Evolutionary conservation across 2,797 vertebrate species (phyloP), one percentile per base, ranked within the genome.

Genomic region (Setipinna tenuifilis): DNA sequence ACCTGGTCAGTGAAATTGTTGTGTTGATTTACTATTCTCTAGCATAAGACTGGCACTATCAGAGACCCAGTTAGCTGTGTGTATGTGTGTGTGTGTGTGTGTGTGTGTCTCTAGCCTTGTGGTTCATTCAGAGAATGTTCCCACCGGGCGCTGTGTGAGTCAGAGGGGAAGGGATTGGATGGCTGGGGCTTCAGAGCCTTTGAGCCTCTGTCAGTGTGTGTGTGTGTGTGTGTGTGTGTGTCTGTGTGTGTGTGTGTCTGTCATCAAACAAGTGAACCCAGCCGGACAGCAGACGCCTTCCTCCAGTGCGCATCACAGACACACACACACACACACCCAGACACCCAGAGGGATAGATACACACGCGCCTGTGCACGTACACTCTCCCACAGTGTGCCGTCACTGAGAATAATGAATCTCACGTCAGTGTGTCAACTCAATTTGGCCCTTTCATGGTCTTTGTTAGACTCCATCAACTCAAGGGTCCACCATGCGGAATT

Each of bases 381-480:
- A 44, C 35, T 78, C 65, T 83, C 88, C 89, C 85, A 80, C 89
- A 90, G 87, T 88, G 90, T 90, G 90, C 90, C 89, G 82, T 91
- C 92, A 92, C 89, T 92, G 90, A 91, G 89, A 91, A 93, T 92
- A 93, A 93, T 92, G 89, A 92, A 92, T 93, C 91, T 91, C 90
- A 86, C 90, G 90, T 92, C 89, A 91, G 92, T 84, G 85, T 93
- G 91, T 94, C 93, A 93, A 93, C 92, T 93, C 92, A 93, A 93
- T 95, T 92, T 92, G 88, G 90, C 83, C 90, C 87, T 89, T 90
- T 91, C 89, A 88, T 86, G 86, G 88, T 86, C 90, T 89, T 89
- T 87, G 89, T 92, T 93, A 92, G 92, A 93, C 91, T 92, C 91
- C 92, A 93, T 94, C 93, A 92, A 91, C 92, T 88, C 92, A 92